A percentile compares a stretch with the other conserved stretches of the same genome.
These are phyloP conservation scores for Vollenhovia emeryi DNA, from an alignment of 1,140 invertebrate species.

Conservation along the genomic window DNA sequence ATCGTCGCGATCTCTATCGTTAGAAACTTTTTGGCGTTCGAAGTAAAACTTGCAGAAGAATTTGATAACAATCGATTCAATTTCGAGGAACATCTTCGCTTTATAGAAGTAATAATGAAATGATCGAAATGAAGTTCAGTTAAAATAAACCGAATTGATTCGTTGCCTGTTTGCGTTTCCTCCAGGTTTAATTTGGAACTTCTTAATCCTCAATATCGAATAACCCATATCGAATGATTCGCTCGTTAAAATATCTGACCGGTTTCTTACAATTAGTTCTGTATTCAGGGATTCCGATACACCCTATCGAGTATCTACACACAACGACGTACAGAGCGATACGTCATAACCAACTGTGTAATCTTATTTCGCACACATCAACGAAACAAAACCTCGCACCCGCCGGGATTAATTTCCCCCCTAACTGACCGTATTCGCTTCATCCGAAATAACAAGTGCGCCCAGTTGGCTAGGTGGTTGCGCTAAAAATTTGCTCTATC, in stretches of 20 bases:
- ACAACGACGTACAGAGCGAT: not conserved
- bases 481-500: constrained; percentile 40
- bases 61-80: not conserved
- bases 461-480: constrained; percentile 12
- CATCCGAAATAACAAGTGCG: constrained; percentile 44
- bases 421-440: constrained; percentile 9
- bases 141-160: not conserved
- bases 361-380: constrained; percentile 25
- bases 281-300: not conserved
- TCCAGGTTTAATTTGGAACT: not conserved
- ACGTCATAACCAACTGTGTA: not conserved
- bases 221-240: not conserved
- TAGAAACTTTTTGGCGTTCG: not conserved
- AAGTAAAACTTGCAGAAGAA: not conserved
- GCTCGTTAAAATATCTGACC: not conserved
- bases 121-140: not conserved
- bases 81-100: not conserved
- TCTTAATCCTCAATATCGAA: not conserved
- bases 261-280: not conserved
- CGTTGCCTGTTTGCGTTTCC: not conserved
- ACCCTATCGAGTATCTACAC: not conserved
- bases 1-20: not conserved
- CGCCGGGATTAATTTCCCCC: constrained; percentile 24
- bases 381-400: constrained; percentile 22
- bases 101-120: not conserved